Conservation (phyloP, 2,113 vertebrate genomes). For the Entelurus aequoreus region DNA sequence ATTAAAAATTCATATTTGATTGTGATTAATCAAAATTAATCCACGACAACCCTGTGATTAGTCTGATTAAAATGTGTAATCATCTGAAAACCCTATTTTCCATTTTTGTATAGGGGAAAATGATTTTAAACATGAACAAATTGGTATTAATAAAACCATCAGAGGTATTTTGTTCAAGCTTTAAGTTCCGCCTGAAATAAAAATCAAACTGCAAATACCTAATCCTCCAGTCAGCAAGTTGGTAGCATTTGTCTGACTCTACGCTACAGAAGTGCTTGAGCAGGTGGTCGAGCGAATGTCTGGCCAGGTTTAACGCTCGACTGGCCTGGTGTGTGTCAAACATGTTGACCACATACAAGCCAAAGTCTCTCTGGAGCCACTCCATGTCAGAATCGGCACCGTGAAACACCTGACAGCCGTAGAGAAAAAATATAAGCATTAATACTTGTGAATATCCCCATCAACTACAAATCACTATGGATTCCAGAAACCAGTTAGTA, state of each 20-base stretch:
- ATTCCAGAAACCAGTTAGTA: not conserved
- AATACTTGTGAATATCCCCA: no score
- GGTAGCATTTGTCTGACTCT: conserved; percentile 88
- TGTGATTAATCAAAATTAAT: no score
- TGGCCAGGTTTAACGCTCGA: conserved; percentile 83
- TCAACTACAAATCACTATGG: no score
- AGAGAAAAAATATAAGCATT: not conserved
- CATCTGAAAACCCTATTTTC: no score
- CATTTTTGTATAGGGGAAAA: no score
- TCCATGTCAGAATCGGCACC: conserved; percentile 93
- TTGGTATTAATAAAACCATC: no score
- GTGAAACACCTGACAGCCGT: conserved; percentile 81
- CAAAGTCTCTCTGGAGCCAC: conserved; percentile 96
- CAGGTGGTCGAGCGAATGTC: conserved; percentile 88
- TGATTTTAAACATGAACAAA: no score
- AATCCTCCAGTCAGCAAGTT: conserved; percentile 96
- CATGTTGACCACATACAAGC: conserved; percentile 90
- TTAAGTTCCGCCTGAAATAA: no score
- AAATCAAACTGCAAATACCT: conserved; percentile 66
- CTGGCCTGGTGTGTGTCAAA: conserved; percentile 96
- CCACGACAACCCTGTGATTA: no score
- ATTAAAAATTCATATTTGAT: no score
- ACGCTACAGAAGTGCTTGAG: conserved; percentile 82
- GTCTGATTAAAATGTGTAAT: no score
- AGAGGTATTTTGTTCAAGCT: no score